Conservation (phyloP, 2,888 invertebrate species). For the Ptycholaimellus sp. region DNA sequence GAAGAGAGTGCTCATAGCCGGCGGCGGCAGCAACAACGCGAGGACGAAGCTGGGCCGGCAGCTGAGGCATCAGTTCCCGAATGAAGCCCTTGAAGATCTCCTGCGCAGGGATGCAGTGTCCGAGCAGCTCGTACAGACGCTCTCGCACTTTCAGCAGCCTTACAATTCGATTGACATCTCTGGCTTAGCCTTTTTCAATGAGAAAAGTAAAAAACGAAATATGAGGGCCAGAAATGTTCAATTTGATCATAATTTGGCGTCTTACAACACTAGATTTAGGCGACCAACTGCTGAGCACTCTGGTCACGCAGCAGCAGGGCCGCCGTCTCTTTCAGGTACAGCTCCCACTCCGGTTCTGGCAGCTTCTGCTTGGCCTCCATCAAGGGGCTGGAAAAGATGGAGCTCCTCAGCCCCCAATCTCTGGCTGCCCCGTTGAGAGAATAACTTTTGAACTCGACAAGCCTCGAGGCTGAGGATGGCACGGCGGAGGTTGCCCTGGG, state of each 20-base stretch:
- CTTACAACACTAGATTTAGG: neutral
- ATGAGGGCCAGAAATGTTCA: too few species aligned
- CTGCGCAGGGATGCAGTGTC: constrained; percentile 74
- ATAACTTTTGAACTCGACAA: too few species aligned
- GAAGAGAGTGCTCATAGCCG: constrained; percentile 68
- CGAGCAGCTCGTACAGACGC: constrained; percentile 68
- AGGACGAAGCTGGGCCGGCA: too few species aligned
- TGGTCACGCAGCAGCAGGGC: constrained; percentile 61
- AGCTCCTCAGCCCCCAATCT: too few species aligned
- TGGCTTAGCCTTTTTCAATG: too few species aligned
- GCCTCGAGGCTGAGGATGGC: constrained; percentile 69
- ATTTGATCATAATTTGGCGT: too few species aligned
- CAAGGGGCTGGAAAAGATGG: constrained; percentile 42
- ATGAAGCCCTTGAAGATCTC: constrained; percentile 51
- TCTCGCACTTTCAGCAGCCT: constrained; percentile 59
- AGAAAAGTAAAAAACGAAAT: too few species aligned
- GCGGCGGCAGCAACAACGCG: constrained; percentile 62
- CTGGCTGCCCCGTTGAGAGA: too few species aligned
- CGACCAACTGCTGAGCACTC: constrained; percentile 25
- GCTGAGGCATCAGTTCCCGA: constrained; percentile 49
- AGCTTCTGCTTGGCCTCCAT: constrained; percentile 54
- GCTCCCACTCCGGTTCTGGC: constrained; percentile 71
- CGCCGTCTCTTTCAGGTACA: constrained; percentile 61
- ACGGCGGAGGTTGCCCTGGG: constrained; percentile 63
- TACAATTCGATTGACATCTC: too few species aligned